Evolutionary conservation across 2,113 vertebrate genomes (phyloP).

Genomic region (Neogobius melanostomus): DNA sequence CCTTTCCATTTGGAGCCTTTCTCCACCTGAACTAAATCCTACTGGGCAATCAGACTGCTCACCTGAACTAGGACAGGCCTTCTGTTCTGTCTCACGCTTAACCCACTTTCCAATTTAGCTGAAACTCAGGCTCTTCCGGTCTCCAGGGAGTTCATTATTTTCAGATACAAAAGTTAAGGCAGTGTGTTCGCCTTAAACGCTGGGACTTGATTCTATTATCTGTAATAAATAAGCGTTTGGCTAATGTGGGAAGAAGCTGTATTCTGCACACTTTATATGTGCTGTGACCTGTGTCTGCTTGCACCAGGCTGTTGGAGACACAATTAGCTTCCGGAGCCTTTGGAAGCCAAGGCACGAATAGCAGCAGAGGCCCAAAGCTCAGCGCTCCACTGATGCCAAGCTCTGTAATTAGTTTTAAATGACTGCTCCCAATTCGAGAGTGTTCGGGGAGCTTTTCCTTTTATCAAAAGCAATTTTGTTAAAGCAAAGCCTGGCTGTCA

Average conservation of each 20-base stretch:
- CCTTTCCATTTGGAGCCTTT: too few species aligned
- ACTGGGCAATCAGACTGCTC: too few species aligned
- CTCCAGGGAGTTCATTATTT: neutral
- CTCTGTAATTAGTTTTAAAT: conserved; percentile 12
- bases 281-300: conserved; percentile 1
- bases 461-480: neutral
- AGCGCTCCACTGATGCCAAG: neutral
- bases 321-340: conserved; percentile 1
- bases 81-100: too few species aligned
- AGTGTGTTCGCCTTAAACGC: neutral
- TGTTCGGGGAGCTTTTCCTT: conserved; percentile 3
- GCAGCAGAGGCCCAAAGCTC: neutral
- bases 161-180: neutral
- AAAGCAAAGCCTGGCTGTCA: neutral
- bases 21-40: too few species aligned
- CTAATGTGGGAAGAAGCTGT: neutral
- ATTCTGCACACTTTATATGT: neutral
- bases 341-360: neutral
- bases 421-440: neutral
- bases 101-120: neutral
- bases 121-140: neutral
- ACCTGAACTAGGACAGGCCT: too few species aligned
- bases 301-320: neutral
- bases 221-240: neutral
- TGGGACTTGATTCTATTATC: neutral